A percentile compares a stretch with the other conserved stretches of the same genome.
These are phyloP conservation scores for Odontocerum albicorne DNA, from an alignment of 2,888 invertebrate species.

Conservation along the genomic window DNA sequence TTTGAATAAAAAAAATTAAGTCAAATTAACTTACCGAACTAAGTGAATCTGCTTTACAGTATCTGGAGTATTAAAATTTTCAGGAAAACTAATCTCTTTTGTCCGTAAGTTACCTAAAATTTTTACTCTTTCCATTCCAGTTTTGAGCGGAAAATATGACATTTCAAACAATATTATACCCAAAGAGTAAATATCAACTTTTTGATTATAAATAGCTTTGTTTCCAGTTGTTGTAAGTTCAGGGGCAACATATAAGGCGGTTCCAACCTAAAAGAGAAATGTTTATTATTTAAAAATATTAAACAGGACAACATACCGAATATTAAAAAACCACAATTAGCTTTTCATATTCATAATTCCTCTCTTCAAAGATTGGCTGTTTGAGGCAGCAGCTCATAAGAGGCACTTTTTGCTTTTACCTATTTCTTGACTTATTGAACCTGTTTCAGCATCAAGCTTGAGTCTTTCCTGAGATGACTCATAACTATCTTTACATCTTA, in stretches of 20 bases:
- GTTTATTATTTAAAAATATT: background rate
- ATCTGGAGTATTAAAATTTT: conserved; percentile 60
- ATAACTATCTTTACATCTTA: too few relatives aligned
- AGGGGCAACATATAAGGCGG: conserved; percentile 93
- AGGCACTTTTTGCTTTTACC: too few relatives aligned
- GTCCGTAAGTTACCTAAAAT: conserved; percentile 73
- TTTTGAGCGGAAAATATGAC: conserved; percentile 82
- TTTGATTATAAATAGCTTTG: conserved; percentile 82
- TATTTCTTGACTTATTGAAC: too few relatives aligned
- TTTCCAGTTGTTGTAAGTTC: conserved; percentile 74
- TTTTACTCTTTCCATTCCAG: conserved; percentile 87
- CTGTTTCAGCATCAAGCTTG: too few relatives aligned
- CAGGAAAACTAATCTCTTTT: conserved; percentile 70
- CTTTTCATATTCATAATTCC: too few relatives aligned
- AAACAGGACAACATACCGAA: conserved; percentile 5
- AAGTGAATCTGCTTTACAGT: conserved; percentile 63
- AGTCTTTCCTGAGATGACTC: too few relatives aligned
- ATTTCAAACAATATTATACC: conserved; percentile 96
- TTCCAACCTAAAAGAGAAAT: conserved; percentile 72
- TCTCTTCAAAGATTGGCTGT: too few relatives aligned
- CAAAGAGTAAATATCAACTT: conserved; percentile 83
- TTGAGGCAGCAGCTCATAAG: too few relatives aligned
- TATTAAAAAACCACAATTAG: too few relatives aligned
- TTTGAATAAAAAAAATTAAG: too few relatives aligned
- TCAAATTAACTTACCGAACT: conserved; percentile 63